Evolutionary conservation across 2,888 invertebrate species (phyloP).

Genomic region (Craniophora ligustri): DNA sequence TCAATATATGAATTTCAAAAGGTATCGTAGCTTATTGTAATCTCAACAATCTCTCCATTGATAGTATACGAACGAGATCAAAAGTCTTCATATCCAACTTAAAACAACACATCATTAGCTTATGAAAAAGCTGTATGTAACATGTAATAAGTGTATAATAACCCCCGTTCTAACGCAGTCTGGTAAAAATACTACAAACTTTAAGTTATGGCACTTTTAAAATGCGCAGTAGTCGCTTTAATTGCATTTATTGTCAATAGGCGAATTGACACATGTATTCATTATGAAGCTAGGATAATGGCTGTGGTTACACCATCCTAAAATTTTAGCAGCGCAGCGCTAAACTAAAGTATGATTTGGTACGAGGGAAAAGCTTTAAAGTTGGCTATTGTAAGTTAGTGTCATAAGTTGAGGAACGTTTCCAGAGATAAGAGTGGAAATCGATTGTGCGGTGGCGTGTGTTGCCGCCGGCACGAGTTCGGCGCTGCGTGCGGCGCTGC

Average conservation of each 20-base stretch:
- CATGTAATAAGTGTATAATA: too few species aligned
- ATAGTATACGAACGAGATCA: too few species aligned
- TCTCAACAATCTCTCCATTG: too few species aligned
- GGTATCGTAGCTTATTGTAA: too few species aligned
- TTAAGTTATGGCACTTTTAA: neutral
- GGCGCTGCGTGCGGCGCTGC: conserved; percentile 63
- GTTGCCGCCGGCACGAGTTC: conserved; percentile 56
- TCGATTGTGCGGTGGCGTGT: conserved; percentile 63
- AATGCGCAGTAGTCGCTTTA: neutral
- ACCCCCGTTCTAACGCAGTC: too few species aligned
- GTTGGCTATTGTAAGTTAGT: conserved; percentile 32
- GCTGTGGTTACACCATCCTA: too few species aligned
- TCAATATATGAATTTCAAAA: too few species aligned
- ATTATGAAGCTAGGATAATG: neutral
- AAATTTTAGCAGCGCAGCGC: too few species aligned
- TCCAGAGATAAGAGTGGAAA: conserved; percentile 63
- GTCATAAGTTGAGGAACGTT: conserved; percentile 50
- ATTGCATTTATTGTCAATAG: neutral
- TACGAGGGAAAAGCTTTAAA: conserved; percentile 31
- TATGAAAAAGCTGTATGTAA: too few species aligned
- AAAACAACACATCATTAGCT: neutral
- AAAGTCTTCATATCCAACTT: too few species aligned
- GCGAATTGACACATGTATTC: neutral
- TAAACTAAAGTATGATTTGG: conserved; percentile 1
- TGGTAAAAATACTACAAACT: too few species aligned